Percentiles rank a stretch among this genome's conserved stretches.
phyloP scores from a whole-genome alignment of 2,113 vertebrate species.

The Prietella phreatophila region DNA sequence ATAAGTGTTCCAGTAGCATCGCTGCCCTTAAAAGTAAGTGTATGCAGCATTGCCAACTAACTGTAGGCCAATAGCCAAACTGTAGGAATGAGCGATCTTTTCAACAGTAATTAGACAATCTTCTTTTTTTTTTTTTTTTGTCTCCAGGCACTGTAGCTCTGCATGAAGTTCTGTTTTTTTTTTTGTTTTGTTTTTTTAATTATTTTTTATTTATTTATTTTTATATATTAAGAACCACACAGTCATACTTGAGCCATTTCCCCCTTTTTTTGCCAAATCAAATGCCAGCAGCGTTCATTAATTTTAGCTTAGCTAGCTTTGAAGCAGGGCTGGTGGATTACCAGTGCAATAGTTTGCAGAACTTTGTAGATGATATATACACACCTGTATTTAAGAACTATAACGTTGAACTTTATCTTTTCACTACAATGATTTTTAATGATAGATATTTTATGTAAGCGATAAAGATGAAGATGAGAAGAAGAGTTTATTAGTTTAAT shows the following conservation, averaged over 20 bases:
- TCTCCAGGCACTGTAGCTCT: slow-evolving; percentile 27
- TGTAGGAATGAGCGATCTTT: slow-evolving; percentile 34
- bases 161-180: slow-evolving; percentile 21
- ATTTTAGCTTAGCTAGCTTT: slow-evolving; percentile 38
- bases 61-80: slow-evolving; percentile 20
- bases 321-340: slow-evolving; percentile 31
- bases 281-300: slow-evolving; percentile 4
- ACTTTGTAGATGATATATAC: slow-evolving; percentile 40
- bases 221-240: neutral
- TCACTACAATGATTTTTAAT: slow-evolving; percentile 17
- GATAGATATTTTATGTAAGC: slow-evolving; percentile 44
- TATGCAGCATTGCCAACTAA: slow-evolving; percentile 16
- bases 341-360: slow-evolving; percentile 60
- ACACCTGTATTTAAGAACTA: slow-evolving; percentile 28
- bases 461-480: slow-evolving; percentile 18
- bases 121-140: slow-evolving; percentile 12
- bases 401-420: slow-evolving; percentile 11
- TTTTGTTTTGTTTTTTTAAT: no score
- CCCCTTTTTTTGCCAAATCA: neutral
- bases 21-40: slow-evolving; percentile 42
- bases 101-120: slow-evolving; percentile 46
- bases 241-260: slow-evolving; percentile 29
- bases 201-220: neutral
- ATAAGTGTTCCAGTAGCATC: slow-evolving; percentile 42
- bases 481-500: slow-evolving; percentile 16